These are phyloP conservation scores for Callimorpha dominula DNA, from an alignment of 2,888 invertebrate genomes.

Conservation along the genomic window DNA sequence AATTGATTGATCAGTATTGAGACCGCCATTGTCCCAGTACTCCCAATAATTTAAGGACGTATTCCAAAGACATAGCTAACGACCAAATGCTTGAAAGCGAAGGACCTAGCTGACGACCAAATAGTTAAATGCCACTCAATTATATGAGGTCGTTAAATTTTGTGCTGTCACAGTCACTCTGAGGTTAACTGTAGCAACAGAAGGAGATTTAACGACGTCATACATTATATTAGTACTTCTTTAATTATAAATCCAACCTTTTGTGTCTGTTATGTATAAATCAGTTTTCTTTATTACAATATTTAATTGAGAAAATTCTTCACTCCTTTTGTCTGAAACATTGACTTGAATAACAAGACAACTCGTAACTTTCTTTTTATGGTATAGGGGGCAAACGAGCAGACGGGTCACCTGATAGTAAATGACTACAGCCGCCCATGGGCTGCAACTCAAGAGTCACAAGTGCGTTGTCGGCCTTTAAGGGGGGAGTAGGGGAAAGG, in stretches of 20 bases:
- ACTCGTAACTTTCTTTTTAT: too few species aligned
- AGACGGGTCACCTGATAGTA: too few species aligned
- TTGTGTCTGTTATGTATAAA: not conserved
- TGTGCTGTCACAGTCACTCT: not conserved
- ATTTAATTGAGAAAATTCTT: not conserved
- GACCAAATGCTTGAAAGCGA: too few species aligned
- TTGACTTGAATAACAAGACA: not conserved
- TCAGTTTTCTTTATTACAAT: not conserved
- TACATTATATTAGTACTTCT: too few species aligned
- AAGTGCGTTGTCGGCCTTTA: too few species aligned
- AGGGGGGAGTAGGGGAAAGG: too few species aligned
- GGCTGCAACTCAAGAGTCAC: too few species aligned
- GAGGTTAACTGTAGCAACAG: not conserved
- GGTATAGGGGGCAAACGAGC: too few species aligned
- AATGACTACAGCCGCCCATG: too few species aligned
- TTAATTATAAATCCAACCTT: not conserved
- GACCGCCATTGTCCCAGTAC: too few species aligned
- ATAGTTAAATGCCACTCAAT: conserved; percentile 1
- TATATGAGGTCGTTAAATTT: not conserved
- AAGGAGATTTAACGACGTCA: not conserved
- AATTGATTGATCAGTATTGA: too few species aligned
- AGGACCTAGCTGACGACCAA: not conserved
- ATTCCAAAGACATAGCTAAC: not conserved
- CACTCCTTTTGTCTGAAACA: not conserved
- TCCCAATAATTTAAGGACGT: too few species aligned